A percentile compares a stretch with the other conserved stretches of the same genome.
These are phyloP conservation scores for Seira musarum DNA, from an alignment of 2,888 invertebrate species.

Conservation along the genomic window DNA sequence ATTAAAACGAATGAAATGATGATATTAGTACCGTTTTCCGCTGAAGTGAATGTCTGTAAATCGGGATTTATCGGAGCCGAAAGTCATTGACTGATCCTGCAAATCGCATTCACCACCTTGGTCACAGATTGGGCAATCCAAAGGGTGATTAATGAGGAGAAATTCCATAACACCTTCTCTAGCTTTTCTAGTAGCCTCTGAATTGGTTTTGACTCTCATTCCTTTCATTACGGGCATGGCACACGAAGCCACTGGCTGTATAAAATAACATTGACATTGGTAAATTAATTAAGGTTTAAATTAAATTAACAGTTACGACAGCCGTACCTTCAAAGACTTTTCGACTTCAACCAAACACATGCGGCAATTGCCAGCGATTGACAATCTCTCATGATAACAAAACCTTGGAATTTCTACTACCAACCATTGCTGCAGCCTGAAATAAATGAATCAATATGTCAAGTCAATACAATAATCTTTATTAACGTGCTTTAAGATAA, in stretches of 20 bases:
- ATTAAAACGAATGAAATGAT: no score
- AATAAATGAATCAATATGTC: no score
- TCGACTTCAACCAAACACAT: conserved; percentile 99
- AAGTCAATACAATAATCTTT: no score
- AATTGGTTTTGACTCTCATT: conserved; percentile 98
- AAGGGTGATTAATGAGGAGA: conserved; percentile 96
- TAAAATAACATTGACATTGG: background rate
- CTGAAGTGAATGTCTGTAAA: conserved; percentile 93
- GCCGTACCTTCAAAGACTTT: conserved; percentile 88
- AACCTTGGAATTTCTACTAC: conserved; percentile 99
- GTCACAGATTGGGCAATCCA: conserved; percentile 99
- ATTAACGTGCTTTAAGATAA: no score
- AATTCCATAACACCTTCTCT: conserved; percentile 98
- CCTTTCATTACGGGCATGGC: conserved; percentile 99
- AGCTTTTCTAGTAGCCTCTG: conserved; percentile 89
- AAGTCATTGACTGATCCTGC: conserved; percentile 99
- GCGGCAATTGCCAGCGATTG: conserved; percentile 98
- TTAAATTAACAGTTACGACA: no score
- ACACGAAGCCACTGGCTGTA: conserved; percentile 94
- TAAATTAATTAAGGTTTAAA: no score
- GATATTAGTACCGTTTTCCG: conserved; percentile 96
- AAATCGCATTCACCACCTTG: conserved; percentile 95
- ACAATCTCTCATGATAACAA: conserved; percentile 98
- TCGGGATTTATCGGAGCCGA: conserved; percentile 94
- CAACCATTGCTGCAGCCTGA: conserved; percentile 94